Base-by-base conservation (phyloP, 30 jellyfish, hydroid and myxozoan genomes). In the Hydractinia echinata region DNA sequence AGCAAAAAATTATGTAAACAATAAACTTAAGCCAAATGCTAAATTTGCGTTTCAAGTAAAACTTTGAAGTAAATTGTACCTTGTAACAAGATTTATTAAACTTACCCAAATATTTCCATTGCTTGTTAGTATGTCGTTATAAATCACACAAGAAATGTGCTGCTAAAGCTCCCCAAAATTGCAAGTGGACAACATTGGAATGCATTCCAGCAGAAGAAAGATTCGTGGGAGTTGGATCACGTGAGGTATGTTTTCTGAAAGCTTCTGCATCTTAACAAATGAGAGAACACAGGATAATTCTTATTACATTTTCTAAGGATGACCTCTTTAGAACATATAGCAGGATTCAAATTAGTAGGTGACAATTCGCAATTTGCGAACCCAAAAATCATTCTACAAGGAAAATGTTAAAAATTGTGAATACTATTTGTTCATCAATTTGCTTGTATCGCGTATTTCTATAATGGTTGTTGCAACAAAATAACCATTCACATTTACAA, bases 141-240 rank as follows among this genome's bases (percentile, higher is more conserved):
- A 92, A 92, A 68, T 89, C 94, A 9, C 98, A 92, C 88, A 92
- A 92, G 87, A 95, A 86, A 9, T 92, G 98, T 76, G 98, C 98
- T 0, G 66, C 98, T 56, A 79, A 84, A 55, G 95, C 98, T 6
- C 88, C 94, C 1, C 72, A 79, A 60, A 92, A 81, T 66, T 92
- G 98, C 87, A 92, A 92, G 79, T 92, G 98, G 98, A 92, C 98
- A 51, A 92, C 98, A 8, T 52, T 92, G 56, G 98, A 92, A 21
- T 82, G 95, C 14, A 87, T 92, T 56, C 98, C 98, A 4, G 94
- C 94, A 13, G 98, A 92, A 49, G 64, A 69, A 54, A 81, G 98
- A 50, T 79, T 73, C 7, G 89, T 90, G 18, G 89, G 76, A 61
- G 98, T 83, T 76, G 91, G 88, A 76, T 96, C 87, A 77, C 68